phyloP scores from a whole-genome alignment of 2,797 vertebrate species.

The Argya squamiceps region DNA sequence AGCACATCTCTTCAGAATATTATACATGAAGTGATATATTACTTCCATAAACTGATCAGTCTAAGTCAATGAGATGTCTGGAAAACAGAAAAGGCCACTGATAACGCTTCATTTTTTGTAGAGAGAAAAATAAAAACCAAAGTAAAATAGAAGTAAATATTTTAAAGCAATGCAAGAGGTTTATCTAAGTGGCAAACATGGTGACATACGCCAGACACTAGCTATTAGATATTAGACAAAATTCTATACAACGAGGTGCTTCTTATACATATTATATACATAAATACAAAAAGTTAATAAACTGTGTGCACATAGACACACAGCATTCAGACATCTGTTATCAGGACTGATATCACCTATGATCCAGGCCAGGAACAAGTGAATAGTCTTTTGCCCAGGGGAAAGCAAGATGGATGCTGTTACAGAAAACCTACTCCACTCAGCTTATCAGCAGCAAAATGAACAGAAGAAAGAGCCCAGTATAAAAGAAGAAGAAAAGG shows the following conservation, averaged over 20 bases:
- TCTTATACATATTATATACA: background rate
- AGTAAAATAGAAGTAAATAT: background rate
- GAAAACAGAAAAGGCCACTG: background rate
- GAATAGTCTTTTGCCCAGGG: background rate
- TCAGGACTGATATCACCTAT: background rate
- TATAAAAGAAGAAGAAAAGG: background rate
- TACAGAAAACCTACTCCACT: background rate
- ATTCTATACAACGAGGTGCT: background rate
- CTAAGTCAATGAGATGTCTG: background rate
- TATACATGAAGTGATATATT: background rate
- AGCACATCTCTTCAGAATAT: background rate
- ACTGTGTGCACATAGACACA: background rate
- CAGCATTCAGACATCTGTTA: background rate
- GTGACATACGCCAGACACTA: background rate
- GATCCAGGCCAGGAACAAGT: background rate
- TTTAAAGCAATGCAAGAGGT: background rate
- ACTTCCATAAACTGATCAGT: background rate
- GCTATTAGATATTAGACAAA: background rate
- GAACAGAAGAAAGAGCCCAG: background rate
- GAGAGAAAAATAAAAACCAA: background rate
- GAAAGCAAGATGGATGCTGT: background rate
- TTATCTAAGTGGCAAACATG: background rate
- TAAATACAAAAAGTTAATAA: background rate
- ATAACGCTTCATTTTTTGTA: background rate
- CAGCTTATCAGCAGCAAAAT: background rate